These are phyloP conservation scores for Zaprionus nigranus DNA, from an alignment of 1,140 invertebrate species.

Conservation along the genomic window DNA sequence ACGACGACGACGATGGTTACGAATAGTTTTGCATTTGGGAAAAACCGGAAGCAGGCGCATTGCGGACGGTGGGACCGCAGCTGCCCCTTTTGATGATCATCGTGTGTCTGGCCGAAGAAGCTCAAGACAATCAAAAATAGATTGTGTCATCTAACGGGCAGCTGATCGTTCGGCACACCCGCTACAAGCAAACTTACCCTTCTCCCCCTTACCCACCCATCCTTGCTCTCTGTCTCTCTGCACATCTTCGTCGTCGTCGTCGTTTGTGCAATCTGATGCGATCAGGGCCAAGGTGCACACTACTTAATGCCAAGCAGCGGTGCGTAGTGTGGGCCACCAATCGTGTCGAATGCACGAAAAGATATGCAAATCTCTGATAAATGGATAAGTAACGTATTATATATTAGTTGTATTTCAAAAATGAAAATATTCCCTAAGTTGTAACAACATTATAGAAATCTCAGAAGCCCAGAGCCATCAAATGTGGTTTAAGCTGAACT, in stretches of 20 bases:
- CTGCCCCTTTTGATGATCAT: slow-evolving; percentile 24
- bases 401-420: no score
- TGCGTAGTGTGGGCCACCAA: not conserved
- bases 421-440: not conserved
- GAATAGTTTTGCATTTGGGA: slow-evolving; percentile 49
- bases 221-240: not conserved
- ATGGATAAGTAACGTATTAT: no score
- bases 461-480: not conserved
- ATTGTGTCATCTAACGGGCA: slow-evolving; percentile 63
- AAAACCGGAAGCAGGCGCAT: slow-evolving; percentile 69
- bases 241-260: not conserved
- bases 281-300: slow-evolving; percentile 11
- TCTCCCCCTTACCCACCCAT: not conserved
- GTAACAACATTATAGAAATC: not conserved
- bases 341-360: not conserved
- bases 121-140: slow-evolving; percentile 63
- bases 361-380: not conserved
- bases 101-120: not conserved
- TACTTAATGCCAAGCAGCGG: not conserved
- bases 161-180: slow-evolving; percentile 39
- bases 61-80: slow-evolving; percentile 7
- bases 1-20: slow-evolving; percentile 3
- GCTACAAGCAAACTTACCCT: not conserved
- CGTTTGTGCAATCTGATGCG: slow-evolving; percentile 22
- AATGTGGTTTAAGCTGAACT: not conserved